These are phyloP conservation scores for Anoplolepis gracilipes DNA, from an alignment of 1,140 invertebrate species.

Conservation along the genomic window DNA sequence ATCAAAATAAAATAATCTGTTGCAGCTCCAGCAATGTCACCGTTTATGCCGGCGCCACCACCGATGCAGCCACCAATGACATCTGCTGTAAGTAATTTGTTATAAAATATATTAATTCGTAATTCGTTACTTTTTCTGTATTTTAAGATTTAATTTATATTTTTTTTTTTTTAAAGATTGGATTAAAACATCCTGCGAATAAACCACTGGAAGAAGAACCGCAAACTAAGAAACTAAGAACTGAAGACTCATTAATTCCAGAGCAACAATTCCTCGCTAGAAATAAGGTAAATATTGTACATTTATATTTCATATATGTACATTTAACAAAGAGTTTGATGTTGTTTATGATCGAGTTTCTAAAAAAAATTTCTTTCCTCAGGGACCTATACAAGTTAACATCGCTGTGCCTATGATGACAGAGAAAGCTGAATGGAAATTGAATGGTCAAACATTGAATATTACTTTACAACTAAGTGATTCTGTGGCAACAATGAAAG, in stretches of 20 bases:
- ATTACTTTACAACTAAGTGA: slow-evolving; percentile 93
- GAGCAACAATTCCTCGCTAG: slow-evolving; percentile 93
- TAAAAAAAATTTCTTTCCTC: slow-evolving; percentile 51
- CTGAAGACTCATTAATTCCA: slow-evolving; percentile 96
- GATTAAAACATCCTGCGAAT: slow-evolving; percentile 85
- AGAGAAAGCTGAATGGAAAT: slow-evolving; percentile 98
- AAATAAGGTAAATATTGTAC: slow-evolving; percentile 85
- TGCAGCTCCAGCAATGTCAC: slow-evolving; percentile 85
- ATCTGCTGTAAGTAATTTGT: slow-evolving; percentile 71
- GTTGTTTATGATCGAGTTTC: not conserved
- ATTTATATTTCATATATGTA: too few relatives aligned
- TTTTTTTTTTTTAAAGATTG: slow-evolving; percentile 73
- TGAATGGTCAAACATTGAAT: slow-evolving; percentile 96
- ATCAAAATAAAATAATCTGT: slow-evolving; percentile 61
- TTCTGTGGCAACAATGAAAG: slow-evolving; percentile 94
- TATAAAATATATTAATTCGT: not conserved
- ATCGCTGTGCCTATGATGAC: slow-evolving; percentile 93
- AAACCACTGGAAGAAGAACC: slow-evolving; percentile 92
- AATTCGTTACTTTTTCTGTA: not conserved
- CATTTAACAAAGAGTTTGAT: not conserved
- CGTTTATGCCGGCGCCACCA: slow-evolving; percentile 84
- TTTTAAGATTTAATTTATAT: slow-evolving; percentile 12
- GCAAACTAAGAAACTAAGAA: slow-evolving; percentile 94
- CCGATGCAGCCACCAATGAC: slow-evolving; percentile 82
- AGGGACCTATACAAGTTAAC: slow-evolving; percentile 92